A percentile compares a stretch with the other conserved stretches of the same genome.
Conservation (phyloP, 2,888 invertebrate species). For the Epistrophe eligans region DNA sequence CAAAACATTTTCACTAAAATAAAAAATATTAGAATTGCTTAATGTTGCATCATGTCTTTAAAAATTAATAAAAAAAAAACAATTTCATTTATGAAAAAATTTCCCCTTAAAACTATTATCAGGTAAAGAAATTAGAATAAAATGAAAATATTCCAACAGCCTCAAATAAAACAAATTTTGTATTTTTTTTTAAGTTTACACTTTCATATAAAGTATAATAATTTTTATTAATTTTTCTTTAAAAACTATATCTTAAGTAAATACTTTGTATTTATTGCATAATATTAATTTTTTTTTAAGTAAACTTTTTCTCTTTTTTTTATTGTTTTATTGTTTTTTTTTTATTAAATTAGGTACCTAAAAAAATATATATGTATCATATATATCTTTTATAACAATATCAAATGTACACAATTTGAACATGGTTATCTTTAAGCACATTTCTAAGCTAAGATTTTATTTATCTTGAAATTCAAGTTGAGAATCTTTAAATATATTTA, state of each 20-base stretch:
- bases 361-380: slow-evolving; percentile 63
- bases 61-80: too few species aligned
- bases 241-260: slow-evolving; percentile 60
- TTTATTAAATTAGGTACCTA: slow-evolving; percentile 69
- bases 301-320: slow-evolving; percentile 51
- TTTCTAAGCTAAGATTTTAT: slow-evolving; percentile 58
- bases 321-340: slow-evolving; percentile 20
- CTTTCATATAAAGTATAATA: slow-evolving; percentile 64
- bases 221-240: slow-evolving; percentile 47
- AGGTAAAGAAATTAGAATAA: background rate
- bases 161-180: slow-evolving; percentile 63
- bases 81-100: background rate
- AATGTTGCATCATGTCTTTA: slow-evolving; percentile 36
- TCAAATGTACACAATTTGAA: slow-evolving; percentile 73
- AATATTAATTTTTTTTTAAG: slow-evolving; percentile 51
- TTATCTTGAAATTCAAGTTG: slow-evolving; percentile 49
- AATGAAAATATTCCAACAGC: slow-evolving; percentile 34
- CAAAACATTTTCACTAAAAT: slow-evolving; percentile 5
- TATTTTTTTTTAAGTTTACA: slow-evolving; percentile 41
- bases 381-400: slow-evolving; percentile 70
- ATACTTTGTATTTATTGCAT: slow-evolving; percentile 75
- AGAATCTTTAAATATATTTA: slow-evolving; percentile 52
- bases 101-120: background rate
- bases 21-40: slow-evolving; percentile 30
- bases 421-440: slow-evolving; percentile 70